These are phyloP conservation scores for Panthera leo DNA, from an alignment of 2,113 vertebrate species.

Conservation along the genomic window DNA sequence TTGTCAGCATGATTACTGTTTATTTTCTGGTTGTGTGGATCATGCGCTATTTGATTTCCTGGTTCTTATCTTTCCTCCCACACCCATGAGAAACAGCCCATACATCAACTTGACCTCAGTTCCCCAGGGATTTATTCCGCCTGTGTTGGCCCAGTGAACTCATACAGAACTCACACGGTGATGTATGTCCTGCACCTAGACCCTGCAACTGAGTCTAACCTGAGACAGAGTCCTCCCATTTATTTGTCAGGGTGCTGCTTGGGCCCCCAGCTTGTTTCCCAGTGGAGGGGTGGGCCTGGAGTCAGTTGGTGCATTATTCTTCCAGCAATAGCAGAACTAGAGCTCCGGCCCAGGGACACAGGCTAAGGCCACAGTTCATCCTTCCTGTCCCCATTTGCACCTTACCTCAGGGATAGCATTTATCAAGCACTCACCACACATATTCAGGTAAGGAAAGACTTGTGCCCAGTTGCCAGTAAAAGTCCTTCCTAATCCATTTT, in stretches of 20 bases:
- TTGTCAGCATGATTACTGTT: background rate
- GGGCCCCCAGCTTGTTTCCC: rapidly evolving
- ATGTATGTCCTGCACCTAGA: background rate
- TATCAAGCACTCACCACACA: background rate
- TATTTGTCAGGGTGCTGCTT: background rate
- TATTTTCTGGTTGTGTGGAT: background rate
- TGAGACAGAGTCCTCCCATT: background rate
- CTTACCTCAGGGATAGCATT: background rate
- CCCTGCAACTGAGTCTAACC: background rate
- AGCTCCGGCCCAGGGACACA: rapidly evolving
- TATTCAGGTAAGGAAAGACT: background rate
- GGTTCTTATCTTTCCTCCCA: background rate
- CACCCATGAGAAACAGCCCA: background rate
- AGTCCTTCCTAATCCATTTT: background rate
- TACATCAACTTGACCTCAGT: background rate
- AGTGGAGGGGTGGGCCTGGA: rapidly evolving
- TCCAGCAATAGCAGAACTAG: background rate
- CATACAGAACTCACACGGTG: background rate
- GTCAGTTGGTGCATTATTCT: background rate
- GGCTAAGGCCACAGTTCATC: background rate
- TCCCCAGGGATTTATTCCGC: background rate
- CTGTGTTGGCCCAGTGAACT: background rate
- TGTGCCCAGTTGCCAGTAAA: background rate
- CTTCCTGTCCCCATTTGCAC: background rate
- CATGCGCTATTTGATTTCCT: constrained; percentile 6